A percentile compares a stretch with the other conserved stretches of the same genome.
These are phyloP conservation scores for Rachycentron canadum DNA, from an alignment of 2,797 vertebrate genomes.

Conservation along the genomic window DNA sequence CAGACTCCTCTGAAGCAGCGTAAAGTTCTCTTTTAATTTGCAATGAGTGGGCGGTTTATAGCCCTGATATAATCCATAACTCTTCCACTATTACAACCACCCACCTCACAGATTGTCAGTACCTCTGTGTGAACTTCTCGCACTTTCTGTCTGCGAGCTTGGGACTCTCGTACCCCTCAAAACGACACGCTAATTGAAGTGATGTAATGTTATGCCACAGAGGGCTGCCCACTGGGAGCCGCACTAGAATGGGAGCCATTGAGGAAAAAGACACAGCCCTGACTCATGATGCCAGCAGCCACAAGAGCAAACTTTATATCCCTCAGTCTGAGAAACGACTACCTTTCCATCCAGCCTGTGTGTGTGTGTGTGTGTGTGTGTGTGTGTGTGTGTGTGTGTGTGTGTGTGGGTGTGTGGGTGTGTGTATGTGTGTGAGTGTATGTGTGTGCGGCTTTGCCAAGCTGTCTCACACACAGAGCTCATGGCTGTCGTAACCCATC, in stretches of 20 bases:
- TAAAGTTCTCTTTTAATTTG: conserved; percentile 77
- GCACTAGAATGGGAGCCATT: conserved; percentile 74
- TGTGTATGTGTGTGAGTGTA: background rate
- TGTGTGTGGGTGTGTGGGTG: background rate
- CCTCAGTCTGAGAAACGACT: conserved; percentile 69
- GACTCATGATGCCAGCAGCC: conserved; percentile 76
- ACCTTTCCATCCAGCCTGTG: conserved; percentile 67
- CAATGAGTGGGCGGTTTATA: conserved; percentile 77
- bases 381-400: conserved; percentile 15
- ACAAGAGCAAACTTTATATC: conserved; percentile 75
- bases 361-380: conserved; percentile 30
- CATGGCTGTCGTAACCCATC: conserved; percentile 75
- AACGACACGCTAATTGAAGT: conserved; percentile 73
- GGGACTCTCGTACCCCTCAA: conserved; percentile 56
- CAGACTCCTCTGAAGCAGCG: conserved; percentile 72
- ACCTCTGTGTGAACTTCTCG: conserved; percentile 56
- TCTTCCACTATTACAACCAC: conserved; percentile 73
- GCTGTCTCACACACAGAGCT: conserved; percentile 53
- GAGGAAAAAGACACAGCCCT: conserved; percentile 74
- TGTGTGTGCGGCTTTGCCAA: conserved; percentile 46
- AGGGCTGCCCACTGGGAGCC: conserved; percentile 66
- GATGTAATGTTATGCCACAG: conserved; percentile 80
- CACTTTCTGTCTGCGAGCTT: conserved; percentile 48
- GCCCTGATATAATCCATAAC: conserved; percentile 78
- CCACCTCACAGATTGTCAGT: conserved; percentile 63